Evolutionary conservation across 2,888 invertebrate species (phyloP), one percentile per base, ranked within the genome.

Genomic region (Baccha elongata): DNA sequence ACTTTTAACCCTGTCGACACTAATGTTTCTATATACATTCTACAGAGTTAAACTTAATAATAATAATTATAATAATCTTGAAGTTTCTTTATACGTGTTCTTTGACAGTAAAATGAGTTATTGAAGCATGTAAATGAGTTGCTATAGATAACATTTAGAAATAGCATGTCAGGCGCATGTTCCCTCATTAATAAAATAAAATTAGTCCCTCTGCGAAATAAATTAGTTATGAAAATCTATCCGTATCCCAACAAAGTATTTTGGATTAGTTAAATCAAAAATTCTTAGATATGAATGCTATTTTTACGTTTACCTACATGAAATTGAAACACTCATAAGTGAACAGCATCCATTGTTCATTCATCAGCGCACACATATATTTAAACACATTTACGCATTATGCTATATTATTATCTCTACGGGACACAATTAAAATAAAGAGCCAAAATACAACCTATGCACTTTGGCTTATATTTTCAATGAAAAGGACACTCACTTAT

Each of bases 401-500:
- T n/a, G n/a, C n/a, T n/a, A n/a, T 73, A 78, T 68, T 73, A 83
- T 83, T 83, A 78, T 78, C 83, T 50, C 83, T 60, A 68, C 68
- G 42, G 83, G 83, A 64, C 37, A 55, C 64, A 48, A 37, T 13
- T 19, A 10, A 11, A 29, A 23, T n/a, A 81, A 8, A 46, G 44
- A 62, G 48, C 62, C 72, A 72, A 68, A 29, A 60, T 60, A 11
- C 29, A 21, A 58, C 55, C 53, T 65, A 60, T 75, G 19, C 68
- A 48, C 68, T 74, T 68, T 73, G 55, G 48, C 13, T 15, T 26
- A 26, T 60, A 21, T 15, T 64, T 74, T 35, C 48, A 73, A 67
- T 50, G 37, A 72, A 73, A 73, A 83, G 60, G 58, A 68, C 67
- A 55, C 52, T 64, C 48, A 48, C 52, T 65, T 64, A 69, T 71